A percentile compares a stretch with the other conserved stretches of the same genome.
Conservation (phyloP, 2,797 vertebrate genomes). For the Manis pentadactyla region DNA sequence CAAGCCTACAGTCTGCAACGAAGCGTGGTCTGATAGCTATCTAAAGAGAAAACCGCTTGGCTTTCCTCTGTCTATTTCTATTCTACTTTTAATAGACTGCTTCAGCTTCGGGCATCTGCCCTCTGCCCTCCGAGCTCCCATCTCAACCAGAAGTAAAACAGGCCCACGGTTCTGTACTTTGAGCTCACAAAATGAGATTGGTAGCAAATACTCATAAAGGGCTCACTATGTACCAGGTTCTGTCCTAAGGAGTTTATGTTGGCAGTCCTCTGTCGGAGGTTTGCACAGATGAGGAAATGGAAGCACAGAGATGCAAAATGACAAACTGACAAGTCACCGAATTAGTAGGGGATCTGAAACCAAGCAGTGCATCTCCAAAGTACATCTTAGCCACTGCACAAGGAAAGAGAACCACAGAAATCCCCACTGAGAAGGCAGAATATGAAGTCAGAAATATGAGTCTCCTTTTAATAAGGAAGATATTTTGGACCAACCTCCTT, state of each 20-base stretch:
- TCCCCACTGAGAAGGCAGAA: not conserved
- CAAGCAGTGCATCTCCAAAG: not conserved
- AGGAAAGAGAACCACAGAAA: not conserved
- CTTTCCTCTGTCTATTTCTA: conserved; percentile 73
- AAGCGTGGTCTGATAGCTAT: conserved; percentile 73
- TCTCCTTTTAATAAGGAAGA: not conserved
- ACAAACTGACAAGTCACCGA: not conserved
- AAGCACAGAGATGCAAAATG: not conserved
- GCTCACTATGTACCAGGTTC: not conserved
- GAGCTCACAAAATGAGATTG: not conserved
- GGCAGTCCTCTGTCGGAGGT: not conserved
- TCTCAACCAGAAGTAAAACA: conserved; percentile 42
- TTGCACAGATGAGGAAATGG: not conserved
- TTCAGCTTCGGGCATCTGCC: conserved; percentile 71
- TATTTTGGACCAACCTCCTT: not conserved
- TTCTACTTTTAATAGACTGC: conserved; percentile 72
- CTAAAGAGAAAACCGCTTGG: conserved; percentile 68
- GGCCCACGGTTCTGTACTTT: not conserved
- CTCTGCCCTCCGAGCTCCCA: conserved; percentile 58
- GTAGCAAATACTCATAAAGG: not conserved
- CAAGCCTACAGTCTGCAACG: conserved; percentile 61
- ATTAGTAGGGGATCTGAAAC: not conserved
- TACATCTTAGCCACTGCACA: not conserved
- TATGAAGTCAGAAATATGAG: not conserved
- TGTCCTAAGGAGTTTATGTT: not conserved